These are phyloP conservation scores for Drosophila ananassae DNA, from an alignment of 1,140 invertebrate genomes.

Conservation along the genomic window DNA sequence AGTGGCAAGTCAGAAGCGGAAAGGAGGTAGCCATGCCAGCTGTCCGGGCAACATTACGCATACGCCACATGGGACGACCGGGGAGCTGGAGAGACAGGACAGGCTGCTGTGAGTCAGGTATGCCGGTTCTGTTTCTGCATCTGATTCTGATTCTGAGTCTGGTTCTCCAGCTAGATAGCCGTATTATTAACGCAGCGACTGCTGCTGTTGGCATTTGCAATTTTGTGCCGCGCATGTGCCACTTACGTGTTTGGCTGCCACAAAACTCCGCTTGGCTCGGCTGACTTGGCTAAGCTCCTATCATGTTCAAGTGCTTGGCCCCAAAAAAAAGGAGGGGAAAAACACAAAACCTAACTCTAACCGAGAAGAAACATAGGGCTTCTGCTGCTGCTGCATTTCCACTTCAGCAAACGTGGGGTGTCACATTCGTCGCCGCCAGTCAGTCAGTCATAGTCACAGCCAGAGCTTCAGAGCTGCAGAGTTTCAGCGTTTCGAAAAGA, in stretches of 20 bases:
- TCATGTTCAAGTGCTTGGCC: constrained; percentile 79
- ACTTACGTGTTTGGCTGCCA: constrained; percentile 73
- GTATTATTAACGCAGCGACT: constrained; percentile 72
- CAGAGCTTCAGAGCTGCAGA: constrained; percentile 31
- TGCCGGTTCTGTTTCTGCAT: constrained; percentile 9
- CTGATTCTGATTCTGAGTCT: constrained; percentile 23
- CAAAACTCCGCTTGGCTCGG: constrained; percentile 57
- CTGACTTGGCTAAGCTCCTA: constrained; percentile 71
- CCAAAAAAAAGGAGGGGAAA: constrained; percentile 56
- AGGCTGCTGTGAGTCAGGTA: constrained; percentile 14
- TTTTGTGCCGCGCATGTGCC: constrained; percentile 74
- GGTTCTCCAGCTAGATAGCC: constrained; percentile 59
- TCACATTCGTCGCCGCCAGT: constrained; percentile 50
- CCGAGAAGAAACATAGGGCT: constrained; percentile 62
- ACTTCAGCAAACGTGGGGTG: constrained; percentile 67
- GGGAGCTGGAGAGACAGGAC: constrained; percentile 13
- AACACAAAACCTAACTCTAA: constrained; percentile 23
- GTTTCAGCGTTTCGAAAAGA: background rate
- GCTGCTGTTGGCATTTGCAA: constrained; percentile 60
- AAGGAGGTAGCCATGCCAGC: constrained; percentile 40
- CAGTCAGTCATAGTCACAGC: constrained; percentile 48
- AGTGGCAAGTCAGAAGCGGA: constrained; percentile 26
- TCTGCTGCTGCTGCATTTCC: constrained; percentile 64
- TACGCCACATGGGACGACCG: constrained; percentile 62
- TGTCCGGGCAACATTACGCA: constrained; percentile 64